A percentile compares a stretch with the other conserved stretches of the same genome.
Conservation (phyloP, 2,113 vertebrate species). For the Phycodurus eques region DNA sequence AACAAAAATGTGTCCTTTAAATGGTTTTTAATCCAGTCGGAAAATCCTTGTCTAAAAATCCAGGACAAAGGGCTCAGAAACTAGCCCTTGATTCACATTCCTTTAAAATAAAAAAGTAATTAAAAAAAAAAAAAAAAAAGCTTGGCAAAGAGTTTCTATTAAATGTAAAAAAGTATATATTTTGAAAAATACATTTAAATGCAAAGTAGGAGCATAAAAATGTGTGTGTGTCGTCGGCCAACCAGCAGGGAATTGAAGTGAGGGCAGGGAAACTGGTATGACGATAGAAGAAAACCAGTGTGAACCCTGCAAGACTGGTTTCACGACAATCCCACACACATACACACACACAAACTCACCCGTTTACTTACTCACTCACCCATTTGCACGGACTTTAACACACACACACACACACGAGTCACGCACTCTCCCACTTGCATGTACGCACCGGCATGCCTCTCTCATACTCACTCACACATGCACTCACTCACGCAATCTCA, state of each 20-base stretch:
- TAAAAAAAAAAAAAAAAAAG: not conserved
- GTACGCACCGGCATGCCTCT: too few species aligned
- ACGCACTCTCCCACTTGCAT: too few species aligned
- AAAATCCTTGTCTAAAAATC: not conserved
- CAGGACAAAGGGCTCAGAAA: not conserved
- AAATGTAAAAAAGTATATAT: not conserved
- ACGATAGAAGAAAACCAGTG: conserved; percentile 35
- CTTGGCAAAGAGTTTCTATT: not conserved
- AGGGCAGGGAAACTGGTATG: conserved; percentile 66
- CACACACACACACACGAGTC: not conserved
- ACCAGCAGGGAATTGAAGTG: not conserved
- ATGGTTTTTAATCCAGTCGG: not conserved
- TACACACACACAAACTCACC: not conserved
- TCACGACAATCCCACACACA: conserved; percentile 25
- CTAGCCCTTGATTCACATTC: not conserved
- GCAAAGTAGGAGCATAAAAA: not conserved
- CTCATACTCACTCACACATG: not conserved
- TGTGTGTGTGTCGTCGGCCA: not conserved
- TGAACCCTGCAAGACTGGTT: conserved; percentile 68
- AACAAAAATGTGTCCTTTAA: not conserved
- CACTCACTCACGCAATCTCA: not conserved
- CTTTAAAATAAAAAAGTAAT: not conserved
- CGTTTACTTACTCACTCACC: not conserved
- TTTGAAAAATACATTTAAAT: not conserved
- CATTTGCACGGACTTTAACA: too few species aligned